Evolutionary conservation across 2,113 vertebrate species (phyloP), one percentile per base, ranked within the genome.

Genomic region (Mirza zaza): DNA sequence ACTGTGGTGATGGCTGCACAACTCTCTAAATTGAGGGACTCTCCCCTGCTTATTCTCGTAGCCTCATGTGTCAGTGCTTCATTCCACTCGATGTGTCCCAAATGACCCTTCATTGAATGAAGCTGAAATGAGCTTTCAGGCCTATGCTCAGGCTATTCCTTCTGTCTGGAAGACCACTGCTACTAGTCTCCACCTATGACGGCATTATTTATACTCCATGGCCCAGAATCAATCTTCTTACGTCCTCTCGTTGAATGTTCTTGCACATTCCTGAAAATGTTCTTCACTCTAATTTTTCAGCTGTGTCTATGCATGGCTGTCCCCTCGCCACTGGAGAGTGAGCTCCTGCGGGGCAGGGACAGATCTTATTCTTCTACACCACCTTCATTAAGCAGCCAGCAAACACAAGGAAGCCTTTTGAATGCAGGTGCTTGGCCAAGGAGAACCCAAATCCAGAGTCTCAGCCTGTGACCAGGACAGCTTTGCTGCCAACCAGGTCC

Each of bases 401-500:
- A 2, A 98, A 99, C 91, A 99, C 82, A 59, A 98, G 97, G 95
- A 99, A 99, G 89, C 99, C 99, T 97, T 98, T 98, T 0, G 91
- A 27, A 45, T 99, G 98, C 27, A 99, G 98, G 73, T 98, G 98
- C 63, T 99, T 98, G 90, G 99, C 99, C 81, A 99, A 94, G 42
- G 88, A 97, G 96, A 99, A 99, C 85, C 99, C 99, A 83, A 99
- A 99, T 67, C 99, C 99, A 0, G 98, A 98, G 95, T 99, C 99
- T 82, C 99, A 99, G 94, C 98, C 98, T 2, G 99, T 99, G 95
- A 99, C 94, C 84, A 99, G 97, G 48, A 99, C 98, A 77, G 98
- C 98, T 97, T 98, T 99, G 98, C 97, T 98, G 79, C 97, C 97
- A 68, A 97, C 98, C 98, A 8, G 45, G 45, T 45, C 45, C 8